A percentile compares a stretch with the other conserved stretches of the same genome.
These are phyloP conservation scores for Medauroidea extradentata DNA, from an alignment of 1,140 invertebrate genomes.

Conservation along the genomic window DNA sequence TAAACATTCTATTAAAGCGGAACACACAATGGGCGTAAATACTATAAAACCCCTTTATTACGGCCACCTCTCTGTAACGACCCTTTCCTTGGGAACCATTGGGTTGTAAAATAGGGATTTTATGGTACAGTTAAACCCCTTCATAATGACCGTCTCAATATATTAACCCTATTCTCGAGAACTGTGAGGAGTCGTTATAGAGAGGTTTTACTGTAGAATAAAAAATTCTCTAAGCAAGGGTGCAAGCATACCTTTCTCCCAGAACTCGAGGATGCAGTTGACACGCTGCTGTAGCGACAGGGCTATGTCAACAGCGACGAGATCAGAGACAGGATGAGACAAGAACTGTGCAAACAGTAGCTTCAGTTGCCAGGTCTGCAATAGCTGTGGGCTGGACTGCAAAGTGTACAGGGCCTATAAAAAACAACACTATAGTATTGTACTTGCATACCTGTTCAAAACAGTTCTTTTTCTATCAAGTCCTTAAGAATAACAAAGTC, in stretches of 20 bases:
- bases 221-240: no score
- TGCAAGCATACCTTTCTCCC: constrained; percentile 50
- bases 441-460: constrained; percentile 16
- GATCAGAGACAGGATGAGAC: constrained; percentile 33
- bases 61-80: no score
- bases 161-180: no score
- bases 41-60: no score
- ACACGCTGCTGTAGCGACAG: constrained; percentile 55
- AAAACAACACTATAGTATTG: constrained; percentile 17
- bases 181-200: no score
- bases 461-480: background rate
- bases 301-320: constrained; percentile 46
- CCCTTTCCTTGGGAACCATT: no score
- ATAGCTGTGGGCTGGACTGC: constrained; percentile 43
- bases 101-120: no score
- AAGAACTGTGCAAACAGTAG: constrained; percentile 48
- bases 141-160: no score
- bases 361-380: constrained; percentile 63
- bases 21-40: no score
- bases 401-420: constrained; percentile 47
- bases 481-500: background rate
- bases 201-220: no score
- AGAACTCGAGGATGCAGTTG: constrained; percentile 48
- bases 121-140: no score
- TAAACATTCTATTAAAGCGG: no score